Evolutionary conservation across 2,888 invertebrate species (phyloP).

Genomic region (Eugnorisma glareosa): DNA sequence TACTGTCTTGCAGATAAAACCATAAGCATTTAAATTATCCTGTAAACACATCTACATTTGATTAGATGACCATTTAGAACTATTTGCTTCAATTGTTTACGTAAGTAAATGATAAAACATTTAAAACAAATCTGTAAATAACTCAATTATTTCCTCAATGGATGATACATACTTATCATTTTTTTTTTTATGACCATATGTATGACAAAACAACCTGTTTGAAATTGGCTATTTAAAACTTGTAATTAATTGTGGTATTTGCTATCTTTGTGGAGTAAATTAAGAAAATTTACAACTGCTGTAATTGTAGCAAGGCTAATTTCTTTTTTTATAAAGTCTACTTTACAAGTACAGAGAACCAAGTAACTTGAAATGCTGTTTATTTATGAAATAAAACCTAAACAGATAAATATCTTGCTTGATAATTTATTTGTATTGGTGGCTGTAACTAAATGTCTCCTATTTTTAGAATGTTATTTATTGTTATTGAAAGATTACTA

Average conservation of each 20-base stretch:
- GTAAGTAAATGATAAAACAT: background rate
- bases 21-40: conserved; percentile 3
- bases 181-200: background rate
- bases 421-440: background rate
- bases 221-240: background rate
- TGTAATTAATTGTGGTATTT: conserved; percentile 11
- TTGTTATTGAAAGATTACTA: background rate
- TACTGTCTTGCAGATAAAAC: conserved; percentile 7
- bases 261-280: background rate
- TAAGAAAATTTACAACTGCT: background rate
- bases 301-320: conserved; percentile 16
- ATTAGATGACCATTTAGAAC: background rate
- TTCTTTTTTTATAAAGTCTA: background rate
- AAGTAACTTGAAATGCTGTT: background rate
- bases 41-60: background rate
- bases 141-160: conserved; percentile 26
- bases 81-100: conserved; percentile 10
- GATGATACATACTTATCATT: conserved; percentile 5
- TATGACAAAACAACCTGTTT: conserved; percentile 3
- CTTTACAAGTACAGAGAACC: background rate
- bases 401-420: background rate
- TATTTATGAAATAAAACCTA: background rate
- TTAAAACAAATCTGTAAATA: conserved; percentile 27
- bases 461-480: background rate
- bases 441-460: background rate